phyloP scores from a whole-genome alignment of 2,888 invertebrate species.

The Pheosia tremula region DNA sequence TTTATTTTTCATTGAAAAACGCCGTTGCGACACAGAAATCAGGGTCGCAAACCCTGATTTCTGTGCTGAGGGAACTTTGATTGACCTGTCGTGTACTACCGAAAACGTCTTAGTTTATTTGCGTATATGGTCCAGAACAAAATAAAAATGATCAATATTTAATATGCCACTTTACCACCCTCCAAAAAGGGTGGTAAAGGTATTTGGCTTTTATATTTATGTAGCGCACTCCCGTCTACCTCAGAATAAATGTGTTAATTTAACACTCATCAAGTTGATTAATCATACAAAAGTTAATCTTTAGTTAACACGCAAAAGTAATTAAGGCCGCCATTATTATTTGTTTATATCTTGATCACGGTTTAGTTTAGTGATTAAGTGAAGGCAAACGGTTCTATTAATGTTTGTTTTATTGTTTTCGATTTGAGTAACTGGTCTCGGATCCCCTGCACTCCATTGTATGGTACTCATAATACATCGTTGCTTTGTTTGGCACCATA shows the following conservation, averaged over 20 bases:
- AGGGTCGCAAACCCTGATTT: too few species aligned
- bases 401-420: constrained; percentile 7
- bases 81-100: too few species aligned
- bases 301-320: constrained; percentile 3
- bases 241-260: constrained; percentile 1
- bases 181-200: not conserved
- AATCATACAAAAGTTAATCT: not conserved
- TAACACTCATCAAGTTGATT: constrained; percentile 4
- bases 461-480: not conserved
- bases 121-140: too few species aligned
- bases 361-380: not conserved
- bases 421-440: not conserved
- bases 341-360: constrained; percentile 2
- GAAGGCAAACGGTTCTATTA: not conserved
- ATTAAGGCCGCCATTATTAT: not conserved
- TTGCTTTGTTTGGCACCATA: too few species aligned
- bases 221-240: not conserved
- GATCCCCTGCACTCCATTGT: not conserved
- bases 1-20: too few species aligned
- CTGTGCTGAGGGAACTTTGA: too few species aligned
- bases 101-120: too few species aligned
- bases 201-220: not conserved
- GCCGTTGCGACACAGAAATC: too few species aligned
- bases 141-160: too few species aligned
- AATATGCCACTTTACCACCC: too few species aligned